A percentile compares a stretch with the other conserved stretches of the same genome.
Evolutionary conservation across 2,113 vertebrate species (phyloP).

Genomic region (Sphyrna mokarran): DNA sequence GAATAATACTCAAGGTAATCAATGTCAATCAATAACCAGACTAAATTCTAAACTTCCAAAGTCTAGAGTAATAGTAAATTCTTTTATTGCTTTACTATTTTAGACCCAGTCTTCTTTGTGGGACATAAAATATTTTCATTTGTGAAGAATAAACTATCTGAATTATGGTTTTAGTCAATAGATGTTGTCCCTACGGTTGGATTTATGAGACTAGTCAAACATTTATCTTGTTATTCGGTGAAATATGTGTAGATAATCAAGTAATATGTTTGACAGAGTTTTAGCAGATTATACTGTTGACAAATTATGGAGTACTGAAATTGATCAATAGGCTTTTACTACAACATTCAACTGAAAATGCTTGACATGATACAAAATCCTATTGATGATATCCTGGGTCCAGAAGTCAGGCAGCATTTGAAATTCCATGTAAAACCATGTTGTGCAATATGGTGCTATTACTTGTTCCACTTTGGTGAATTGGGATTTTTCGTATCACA

Average conservation of each 20-base stretch:
- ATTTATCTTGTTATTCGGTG: background rate
- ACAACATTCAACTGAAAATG: background rate
- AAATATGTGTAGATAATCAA: background rate
- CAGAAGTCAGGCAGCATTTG: background rate
- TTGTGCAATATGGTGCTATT: background rate
- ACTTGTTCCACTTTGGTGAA: background rate
- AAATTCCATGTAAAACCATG: background rate
- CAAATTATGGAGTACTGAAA: background rate
- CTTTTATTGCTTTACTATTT: background rate
- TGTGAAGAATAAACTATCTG: background rate
- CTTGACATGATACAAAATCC: background rate
- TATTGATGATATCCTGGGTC: background rate
- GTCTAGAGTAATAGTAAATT: background rate
- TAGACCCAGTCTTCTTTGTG: background rate
- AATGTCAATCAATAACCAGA: background rate
- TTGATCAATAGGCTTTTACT: background rate
- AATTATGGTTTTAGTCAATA: background rate
- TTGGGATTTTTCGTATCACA: background rate
- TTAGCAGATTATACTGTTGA: background rate
- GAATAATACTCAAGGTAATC: background rate
- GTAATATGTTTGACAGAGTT: background rate
- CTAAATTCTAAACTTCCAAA: background rate
- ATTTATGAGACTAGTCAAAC: background rate
- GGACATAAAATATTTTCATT: background rate
- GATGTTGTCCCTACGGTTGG: background rate